A percentile compares a stretch with the other conserved stretches of the same genome.
These are phyloP conservation scores for Heliconius ismenius DNA, from an alignment of 2,888 invertebrate species.

Conservation along the genomic window DNA sequence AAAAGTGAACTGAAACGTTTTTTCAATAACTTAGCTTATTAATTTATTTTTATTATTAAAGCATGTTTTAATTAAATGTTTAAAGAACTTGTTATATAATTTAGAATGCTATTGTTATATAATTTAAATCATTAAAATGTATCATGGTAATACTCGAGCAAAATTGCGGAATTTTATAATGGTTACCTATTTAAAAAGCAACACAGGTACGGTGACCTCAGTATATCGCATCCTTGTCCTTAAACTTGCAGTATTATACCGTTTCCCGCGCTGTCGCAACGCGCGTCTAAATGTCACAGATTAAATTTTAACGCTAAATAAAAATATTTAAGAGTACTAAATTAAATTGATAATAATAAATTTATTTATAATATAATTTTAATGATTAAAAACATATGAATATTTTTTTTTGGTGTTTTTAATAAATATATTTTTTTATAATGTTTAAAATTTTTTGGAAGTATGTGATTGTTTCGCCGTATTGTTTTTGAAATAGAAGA, in stretches of 20 bases:
- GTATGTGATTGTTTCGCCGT: slow-evolving; percentile 2
- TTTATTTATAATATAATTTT: too few species aligned
- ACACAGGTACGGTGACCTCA: slow-evolving; percentile 28
- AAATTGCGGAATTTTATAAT: background rate
- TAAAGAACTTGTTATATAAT: background rate
- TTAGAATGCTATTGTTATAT: background rate
- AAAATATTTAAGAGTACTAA: background rate
- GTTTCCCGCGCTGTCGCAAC: slow-evolving; percentile 41
- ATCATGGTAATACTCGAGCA: background rate
- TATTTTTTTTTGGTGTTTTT: background rate
- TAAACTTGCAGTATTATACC: slow-evolving; percentile 57
- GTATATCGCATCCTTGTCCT: slow-evolving; percentile 54
- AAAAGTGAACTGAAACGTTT: too few species aligned
- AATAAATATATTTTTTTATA: background rate
- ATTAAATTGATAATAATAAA: background rate
- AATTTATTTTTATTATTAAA: too few species aligned
- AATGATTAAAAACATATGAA: background rate
- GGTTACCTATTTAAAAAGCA: background rate
- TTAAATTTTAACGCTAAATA: slow-evolving; percentile 8
- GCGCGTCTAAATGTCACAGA: slow-evolving; percentile 34
- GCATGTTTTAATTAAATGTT: too few species aligned
- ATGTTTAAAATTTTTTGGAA: background rate
- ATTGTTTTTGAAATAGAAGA: background rate
- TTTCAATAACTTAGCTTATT: too few species aligned
- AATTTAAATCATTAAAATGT: background rate